A percentile compares a stretch with the other conserved stretches of the same genome.
Conservation (phyloP, 2,113 vertebrate genomes). For the Labrus mixtus region DNA sequence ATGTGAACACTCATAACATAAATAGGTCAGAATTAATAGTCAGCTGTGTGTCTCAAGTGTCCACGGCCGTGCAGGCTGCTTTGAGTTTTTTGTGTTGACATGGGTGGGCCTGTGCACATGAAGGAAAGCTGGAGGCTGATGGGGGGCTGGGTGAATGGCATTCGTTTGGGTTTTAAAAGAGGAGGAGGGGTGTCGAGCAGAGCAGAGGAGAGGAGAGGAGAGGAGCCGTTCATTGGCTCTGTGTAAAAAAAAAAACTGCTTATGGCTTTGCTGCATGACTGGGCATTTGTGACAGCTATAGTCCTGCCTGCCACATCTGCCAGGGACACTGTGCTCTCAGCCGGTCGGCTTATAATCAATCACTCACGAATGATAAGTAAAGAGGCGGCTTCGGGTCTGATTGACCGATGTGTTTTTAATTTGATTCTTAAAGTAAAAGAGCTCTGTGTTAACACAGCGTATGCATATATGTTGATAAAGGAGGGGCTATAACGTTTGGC, state of each 20-base stretch:
- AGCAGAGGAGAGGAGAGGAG: slow-evolving; percentile 57
- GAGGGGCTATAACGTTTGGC: slow-evolving; percentile 26
- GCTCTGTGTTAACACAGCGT: neutral
- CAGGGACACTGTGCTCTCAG: slow-evolving; percentile 64
- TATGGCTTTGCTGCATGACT: slow-evolving; percentile 84
- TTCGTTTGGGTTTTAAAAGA: slow-evolving; percentile 76
- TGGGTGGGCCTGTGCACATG: slow-evolving; percentile 69
- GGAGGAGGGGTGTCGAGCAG: slow-evolving; percentile 40
- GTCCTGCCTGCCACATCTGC: slow-evolving; percentile 80
- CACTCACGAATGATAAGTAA: slow-evolving; percentile 67
- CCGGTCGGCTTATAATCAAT: slow-evolving; percentile 76
- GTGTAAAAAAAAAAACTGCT: slow-evolving; percentile 67
- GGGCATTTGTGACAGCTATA: slow-evolving; percentile 84
- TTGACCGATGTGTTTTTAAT: slow-evolving; percentile 51
- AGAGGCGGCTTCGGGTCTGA: slow-evolving; percentile 55
- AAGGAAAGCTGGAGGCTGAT: slow-evolving; percentile 69
- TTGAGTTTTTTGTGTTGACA: slow-evolving; percentile 72
- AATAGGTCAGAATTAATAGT: slow-evolving; percentile 82
- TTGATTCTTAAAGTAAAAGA: slow-evolving; percentile 40
- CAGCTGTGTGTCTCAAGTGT: slow-evolving; percentile 74
- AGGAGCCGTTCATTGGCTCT: slow-evolving; percentile 75
- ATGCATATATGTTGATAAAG: slow-evolving; percentile 22
- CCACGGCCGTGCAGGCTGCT: slow-evolving; percentile 59
- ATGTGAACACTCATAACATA: slow-evolving; percentile 65
- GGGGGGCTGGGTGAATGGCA: slow-evolving; percentile 81